Base-by-base conservation (phyloP, 2,113 vertebrate species). In the rat (Rattus norvegicus) region DNA sequence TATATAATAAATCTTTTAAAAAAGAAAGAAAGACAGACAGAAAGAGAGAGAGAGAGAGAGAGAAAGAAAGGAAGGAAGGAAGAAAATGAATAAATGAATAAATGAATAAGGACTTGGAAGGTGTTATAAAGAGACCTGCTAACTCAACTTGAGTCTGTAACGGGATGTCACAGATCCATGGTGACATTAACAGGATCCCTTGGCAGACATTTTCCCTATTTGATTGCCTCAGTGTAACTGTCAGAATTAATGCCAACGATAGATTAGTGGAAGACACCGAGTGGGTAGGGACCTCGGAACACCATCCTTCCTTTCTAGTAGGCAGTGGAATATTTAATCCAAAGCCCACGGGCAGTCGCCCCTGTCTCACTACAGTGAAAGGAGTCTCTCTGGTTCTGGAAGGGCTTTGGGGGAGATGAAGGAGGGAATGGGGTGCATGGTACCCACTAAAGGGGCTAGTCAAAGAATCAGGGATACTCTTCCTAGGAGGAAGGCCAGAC, bases 201-300 rank as follows among this genome's bases (percentile, higher is more conserved):
- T 17, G 52, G 33, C 49, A 81, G 67, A 54, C 19, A 88, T 72
- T 67, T 73, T 4, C 52, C 26, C 26, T 88, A 12, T 30, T 79
- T 93, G 33, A 88, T 93, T 67, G 77, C 91, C 72, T 94, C 72
- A 67, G 39, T 73, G 70, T 86, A 90, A 90, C 11, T 26, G n/a
- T 72, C 19, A 47, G 30, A 92, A 92, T 80, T 84, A 92, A 47
- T 73, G 52, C 52, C 90, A n/a, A 80, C 24, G 47, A 80, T 11
- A 24, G 6, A 39, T 69, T 86, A 47, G 54, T 33, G 36, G 19
- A 76, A 77, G 56, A 73, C 28, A 84, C 47, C 67, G 72, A 43
- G 39, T 67, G 28, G 33, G 17, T 16, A 0, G 47, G 39, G 22
- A 89, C 49, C 47, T 91, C 47, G 49, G 77, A 59, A 61, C 39